phyloP scores from a whole-genome alignment of 2,797 vertebrate genomes.

The Choloepus didactylus region DNA sequence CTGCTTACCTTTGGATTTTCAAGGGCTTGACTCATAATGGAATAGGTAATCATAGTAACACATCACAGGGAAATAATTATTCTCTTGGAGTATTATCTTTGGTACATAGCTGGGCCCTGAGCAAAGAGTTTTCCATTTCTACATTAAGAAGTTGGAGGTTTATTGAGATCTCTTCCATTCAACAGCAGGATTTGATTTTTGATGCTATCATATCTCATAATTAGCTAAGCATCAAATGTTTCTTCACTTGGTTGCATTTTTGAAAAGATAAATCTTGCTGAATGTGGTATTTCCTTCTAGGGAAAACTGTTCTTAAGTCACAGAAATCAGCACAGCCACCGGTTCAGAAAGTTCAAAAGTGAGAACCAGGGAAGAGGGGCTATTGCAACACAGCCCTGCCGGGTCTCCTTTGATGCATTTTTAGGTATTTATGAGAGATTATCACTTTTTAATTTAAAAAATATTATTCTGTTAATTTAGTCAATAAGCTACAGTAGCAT shows the following conservation, averaged over 20 bases:
- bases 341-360: not conserved
- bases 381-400: not conserved
- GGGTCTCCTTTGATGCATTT: not conserved
- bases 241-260: not conserved
- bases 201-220: not conserved
- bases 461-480: not conserved
- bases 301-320: not conserved
- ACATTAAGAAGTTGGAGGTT: conserved; percentile 34
- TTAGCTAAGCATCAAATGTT: conserved; percentile 52
- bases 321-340: not conserved
- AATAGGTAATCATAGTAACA: conserved; percentile 65
- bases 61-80: conserved; percentile 53
- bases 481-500: not conserved
- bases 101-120: not conserved
- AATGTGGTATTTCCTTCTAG: conserved; percentile 1
- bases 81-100: conserved; percentile 36
- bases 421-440: not conserved
- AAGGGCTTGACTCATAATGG: conserved; percentile 64
- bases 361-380: not conserved
- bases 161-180: conserved; percentile 4
- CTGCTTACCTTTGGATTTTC: conserved; percentile 75
- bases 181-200: not conserved
- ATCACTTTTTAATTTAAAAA: conserved; percentile 42
- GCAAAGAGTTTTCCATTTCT: not conserved
- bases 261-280: not conserved